Base-by-base conservation (phyloP, 2,888 invertebrate genomes). In the Ametastegia equiseti region DNA sequence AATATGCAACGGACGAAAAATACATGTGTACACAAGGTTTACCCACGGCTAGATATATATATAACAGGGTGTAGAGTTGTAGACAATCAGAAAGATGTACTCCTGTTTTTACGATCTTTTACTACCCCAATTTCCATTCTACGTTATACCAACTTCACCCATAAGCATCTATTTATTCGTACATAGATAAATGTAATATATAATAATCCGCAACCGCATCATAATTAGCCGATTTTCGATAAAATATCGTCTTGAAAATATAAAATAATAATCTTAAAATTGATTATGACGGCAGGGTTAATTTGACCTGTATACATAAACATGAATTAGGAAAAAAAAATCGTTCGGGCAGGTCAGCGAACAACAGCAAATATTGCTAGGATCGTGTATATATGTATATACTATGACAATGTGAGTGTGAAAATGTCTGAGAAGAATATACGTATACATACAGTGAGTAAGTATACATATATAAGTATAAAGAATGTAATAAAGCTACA, bases 11-110 rank as follows among this genome's bases (percentile, higher is more conserved):
- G n/a, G n/a, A 50, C 19, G 50, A 50, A 50, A 15, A 50, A 50
- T 50, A 63, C 33, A n/a, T n/a, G n/a, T n/a, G n/a, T n/a, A n/a
- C n/a, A n/a, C n/a, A n/a, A n/a, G n/a, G n/a, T n/a, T n/a, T n/a
- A n/a, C n/a, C n/a, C n/a, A n/a, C n/a, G n/a, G n/a, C n/a, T n/a
- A n/a, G n/a, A n/a, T n/a, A n/a, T n/a, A n/a, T n/a, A n/a, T n/a
- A n/a, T n/a, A n/a, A n/a, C n/a, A 33, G 33, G 63, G 30, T 63
- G 63, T 63, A 63, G 63, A 63, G 23, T 33, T 7, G 33, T 33
- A 30, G 63, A 63, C 63, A 63, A 63, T 63, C 15, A 30, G 63
- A 11, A 33, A 63, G 63, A 63, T n/a, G n/a, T n/a, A n/a, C 63
- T 63, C 15, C 63, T 33, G 63, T 33, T 63, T 57, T 27, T 23